phyloP scores from a whole-genome alignment of 2,797 vertebrate species.

The Epinephelus awoara region DNA sequence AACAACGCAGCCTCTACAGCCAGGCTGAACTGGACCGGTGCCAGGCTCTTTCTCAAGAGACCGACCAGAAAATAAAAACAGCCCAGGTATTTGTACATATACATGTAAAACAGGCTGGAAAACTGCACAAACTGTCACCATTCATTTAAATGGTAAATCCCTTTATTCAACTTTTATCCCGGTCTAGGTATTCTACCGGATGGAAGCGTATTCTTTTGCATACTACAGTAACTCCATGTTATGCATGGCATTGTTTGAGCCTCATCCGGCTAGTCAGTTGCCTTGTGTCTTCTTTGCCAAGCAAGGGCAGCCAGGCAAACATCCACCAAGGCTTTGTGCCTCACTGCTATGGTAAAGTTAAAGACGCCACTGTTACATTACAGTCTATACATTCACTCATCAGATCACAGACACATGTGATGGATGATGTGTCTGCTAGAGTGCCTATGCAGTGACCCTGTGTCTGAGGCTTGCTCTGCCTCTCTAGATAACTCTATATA shows the following conservation, averaged over 20 bases:
- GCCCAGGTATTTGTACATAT: constrained; percentile 94
- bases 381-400: constrained; percentile 73
- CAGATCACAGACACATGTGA: constrained; percentile 74
- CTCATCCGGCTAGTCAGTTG: constrained; percentile 68
- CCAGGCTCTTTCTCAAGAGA: constrained; percentile 94
- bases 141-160: constrained; percentile 77
- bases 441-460: constrained; percentile 69
- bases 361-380: constrained; percentile 69
- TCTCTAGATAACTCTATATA: constrained; percentile 70
- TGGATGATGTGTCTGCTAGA: constrained; percentile 73
- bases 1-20: constrained; percentile 90
- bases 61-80: constrained; percentile 95
- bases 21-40: constrained; percentile 91
- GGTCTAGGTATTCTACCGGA: constrained; percentile 64
- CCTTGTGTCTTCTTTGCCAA: constrained; percentile 72
- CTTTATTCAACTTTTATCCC: constrained; percentile 70
- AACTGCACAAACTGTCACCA: constrained; percentile 82
- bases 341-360: constrained; percentile 61
- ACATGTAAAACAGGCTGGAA: constrained; percentile 78
- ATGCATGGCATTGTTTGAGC: constrained; percentile 74
- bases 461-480: constrained; percentile 61
- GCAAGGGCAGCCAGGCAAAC: constrained; percentile 74
- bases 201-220: constrained; percentile 68
- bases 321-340: constrained; percentile 65
- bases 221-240: constrained; percentile 72